These are phyloP conservation scores for Recurvirostra avosetta DNA, from an alignment of 2,113 vertebrate species.

Conservation along the genomic window DNA sequence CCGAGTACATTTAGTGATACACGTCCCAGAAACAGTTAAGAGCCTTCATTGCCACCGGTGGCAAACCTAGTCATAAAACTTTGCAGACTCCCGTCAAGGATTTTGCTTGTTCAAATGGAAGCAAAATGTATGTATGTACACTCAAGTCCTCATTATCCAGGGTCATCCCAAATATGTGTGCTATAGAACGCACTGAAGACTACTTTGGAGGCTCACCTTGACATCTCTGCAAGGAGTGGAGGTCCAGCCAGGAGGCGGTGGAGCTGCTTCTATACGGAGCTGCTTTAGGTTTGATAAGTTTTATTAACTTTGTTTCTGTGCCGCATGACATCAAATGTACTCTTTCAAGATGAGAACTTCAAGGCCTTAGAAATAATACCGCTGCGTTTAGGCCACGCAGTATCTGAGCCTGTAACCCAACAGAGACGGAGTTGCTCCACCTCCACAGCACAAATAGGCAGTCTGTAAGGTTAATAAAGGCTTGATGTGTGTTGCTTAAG, in stretches of 20 bases:
- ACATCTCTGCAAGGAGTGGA: not conserved
- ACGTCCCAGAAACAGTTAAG: too few species aligned
- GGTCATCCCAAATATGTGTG: not conserved
- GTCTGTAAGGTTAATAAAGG: not conserved
- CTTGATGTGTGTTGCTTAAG: not conserved
- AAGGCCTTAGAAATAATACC: not conserved
- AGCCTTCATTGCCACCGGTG: not conserved
- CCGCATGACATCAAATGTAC: not conserved
- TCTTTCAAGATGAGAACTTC: not conserved
- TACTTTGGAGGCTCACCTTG: not conserved
- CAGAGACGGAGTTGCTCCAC: not conserved
- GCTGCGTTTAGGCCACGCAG: rapidly evolving
- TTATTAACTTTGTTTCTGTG: not conserved
- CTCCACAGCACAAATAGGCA: not conserved
- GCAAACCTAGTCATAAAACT: not conserved
- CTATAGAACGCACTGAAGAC: not conserved
- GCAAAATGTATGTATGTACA: not conserved
- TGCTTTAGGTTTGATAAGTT: not conserved
- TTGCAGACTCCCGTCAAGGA: rapidly evolving
- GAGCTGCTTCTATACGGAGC: not conserved
- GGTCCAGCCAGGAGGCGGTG: not conserved
- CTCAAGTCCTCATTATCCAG: not conserved
- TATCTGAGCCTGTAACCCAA: not conserved
- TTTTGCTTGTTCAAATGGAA: not conserved
- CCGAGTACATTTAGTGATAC: rapidly evolving